Base-by-base conservation (phyloP, 2,888 invertebrate species). In the Cylloceria caligata region DNA sequence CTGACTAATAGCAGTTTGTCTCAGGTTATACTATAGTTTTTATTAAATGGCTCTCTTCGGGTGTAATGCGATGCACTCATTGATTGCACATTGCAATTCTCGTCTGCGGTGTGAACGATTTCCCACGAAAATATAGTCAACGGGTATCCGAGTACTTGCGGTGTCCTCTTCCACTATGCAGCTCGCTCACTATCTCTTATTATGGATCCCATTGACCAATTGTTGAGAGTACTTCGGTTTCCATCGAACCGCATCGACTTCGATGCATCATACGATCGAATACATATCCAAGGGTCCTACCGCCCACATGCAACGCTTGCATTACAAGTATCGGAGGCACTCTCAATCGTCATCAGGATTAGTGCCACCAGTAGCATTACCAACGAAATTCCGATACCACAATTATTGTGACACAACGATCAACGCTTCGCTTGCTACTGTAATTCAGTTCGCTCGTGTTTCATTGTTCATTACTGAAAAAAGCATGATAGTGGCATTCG, bases 191-290 rank as follows among this genome's bases (percentile, higher is more conserved):
- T 9, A 30, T 64, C 67, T 49, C 30, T 34, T 47, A 67, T 19
- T 34, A 34, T 34, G 30, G 36, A 36, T 34, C 60, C 60, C 60
- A 34, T 34, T 9, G 34, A 34, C 36, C 60, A 36, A 60, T 34
- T 60, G 60, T 60, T 34, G 19, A 67, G 67, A 47, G 67, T 67
- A 34, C 45, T 67, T 11, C 30, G 49, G 30, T 49, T 47, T 67
- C 47, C 67, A 67, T 49, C 67, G 67, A 67, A 47, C 67, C 67
- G 47, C 47, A 49, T 30, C 30, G 30, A 49, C 67, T 47, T 67
- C 30, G 47, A 49, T 67, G 30, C 47, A 67, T 67, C 45, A 67
- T 19, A 9, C 49, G 47, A 67, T 47, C 19, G 47, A 67, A 49
- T 47, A 49, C 67, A 49, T 67, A 67, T 47, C 47, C 49, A 13